Base-by-base conservation (phyloP, 2,113 vertebrate species). In the Corynorhinus townsendii region DNA sequence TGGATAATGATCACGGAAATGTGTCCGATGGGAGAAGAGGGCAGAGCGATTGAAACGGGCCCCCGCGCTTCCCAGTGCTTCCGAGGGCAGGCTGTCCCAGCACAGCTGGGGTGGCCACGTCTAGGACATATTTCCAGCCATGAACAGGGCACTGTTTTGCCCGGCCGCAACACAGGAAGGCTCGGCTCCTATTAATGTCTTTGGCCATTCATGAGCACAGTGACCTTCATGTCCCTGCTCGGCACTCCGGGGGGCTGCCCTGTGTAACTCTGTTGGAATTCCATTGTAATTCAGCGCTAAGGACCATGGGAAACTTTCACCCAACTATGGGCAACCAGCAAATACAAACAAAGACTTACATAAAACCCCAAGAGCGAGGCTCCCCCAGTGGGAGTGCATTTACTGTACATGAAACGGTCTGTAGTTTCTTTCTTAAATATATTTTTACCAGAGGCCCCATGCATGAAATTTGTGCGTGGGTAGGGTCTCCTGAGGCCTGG, bases 111-210 rank as follows among this genome's bases (percentile, higher is more conserved):
- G 96, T 93, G 96, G 96, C 97, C 97, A 87, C 91, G 90, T 86
- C 97, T 64, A 89, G 97, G 72, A 92, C 83, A 83, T 90, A 92
- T 97, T 98, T 97, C 96, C 96, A 96, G 96, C 72, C 47, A 98
- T 98, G 97, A 98, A 98, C 97, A 97, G 97, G 94, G 98, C 56
- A 97, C 98, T 98, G 98, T 98, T 98, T 95, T 98, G 85, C 79
- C 97, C 98, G 98, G 98, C 98, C 98, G 98, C 88, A 0, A 86
- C 96, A 96, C 98, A 98, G 98, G 98, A 98, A 98, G 97, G 38
- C 93, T 91, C 90, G 66, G 93, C n/a, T 96, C 76, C 97, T 95
- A 33, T 98, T 98, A 96, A 97, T 97, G 97, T 97, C 97, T 89
- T 77, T 35, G 95, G 96, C 97, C 82, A 97, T 98, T 98, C 98